Evolutionary conservation across 2,888 invertebrate genomes (phyloP).

Genomic region (Clostera curtula): DNA sequence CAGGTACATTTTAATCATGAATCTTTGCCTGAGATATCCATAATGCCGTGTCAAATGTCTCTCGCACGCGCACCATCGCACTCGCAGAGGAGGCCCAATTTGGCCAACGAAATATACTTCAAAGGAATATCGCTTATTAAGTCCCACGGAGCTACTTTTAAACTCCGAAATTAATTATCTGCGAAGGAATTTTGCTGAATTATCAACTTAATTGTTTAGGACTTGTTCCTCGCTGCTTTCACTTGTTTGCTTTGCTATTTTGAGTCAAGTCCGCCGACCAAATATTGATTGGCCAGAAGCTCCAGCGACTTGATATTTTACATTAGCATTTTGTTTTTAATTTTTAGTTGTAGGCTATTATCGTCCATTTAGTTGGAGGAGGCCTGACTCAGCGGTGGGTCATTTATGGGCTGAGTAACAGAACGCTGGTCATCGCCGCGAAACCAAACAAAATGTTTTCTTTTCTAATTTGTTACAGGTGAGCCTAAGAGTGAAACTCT

Average conservation of each 20-base stretch:
- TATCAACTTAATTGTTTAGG: slow-evolving; percentile 27
- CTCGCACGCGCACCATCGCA: not conserved
- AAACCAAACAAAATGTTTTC: no score
- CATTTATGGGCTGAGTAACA: no score
- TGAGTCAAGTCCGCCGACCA: slow-evolving; percentile 3
- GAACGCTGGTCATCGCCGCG: no score
- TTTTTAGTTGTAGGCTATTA: no score
- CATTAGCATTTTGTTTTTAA: no score
- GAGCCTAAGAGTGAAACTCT: no score
- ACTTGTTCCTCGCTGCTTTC: slow-evolving; percentile 16
- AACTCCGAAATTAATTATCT: slow-evolving; percentile 26
- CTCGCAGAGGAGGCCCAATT: not conserved
- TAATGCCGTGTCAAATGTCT: not conserved
- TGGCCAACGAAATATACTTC: slow-evolving; percentile 5
- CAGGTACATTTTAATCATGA: no score
- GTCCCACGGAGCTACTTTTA: slow-evolving; percentile 20
- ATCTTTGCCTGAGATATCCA: no score
- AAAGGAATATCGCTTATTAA: slow-evolving; percentile 21
- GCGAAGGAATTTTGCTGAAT: slow-evolving; percentile 22
- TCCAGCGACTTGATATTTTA: no score
- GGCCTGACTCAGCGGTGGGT: no score
- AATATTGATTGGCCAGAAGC: slow-evolving; percentile 11
- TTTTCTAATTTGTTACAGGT: no score
- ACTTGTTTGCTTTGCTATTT: slow-evolving; percentile 16
- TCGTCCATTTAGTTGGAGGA: no score